Percentiles rank a stretch among this genome's conserved stretches.
Conservation (phyloP, 1,140 invertebrate species). For the Bicyclus anynana region DNA sequence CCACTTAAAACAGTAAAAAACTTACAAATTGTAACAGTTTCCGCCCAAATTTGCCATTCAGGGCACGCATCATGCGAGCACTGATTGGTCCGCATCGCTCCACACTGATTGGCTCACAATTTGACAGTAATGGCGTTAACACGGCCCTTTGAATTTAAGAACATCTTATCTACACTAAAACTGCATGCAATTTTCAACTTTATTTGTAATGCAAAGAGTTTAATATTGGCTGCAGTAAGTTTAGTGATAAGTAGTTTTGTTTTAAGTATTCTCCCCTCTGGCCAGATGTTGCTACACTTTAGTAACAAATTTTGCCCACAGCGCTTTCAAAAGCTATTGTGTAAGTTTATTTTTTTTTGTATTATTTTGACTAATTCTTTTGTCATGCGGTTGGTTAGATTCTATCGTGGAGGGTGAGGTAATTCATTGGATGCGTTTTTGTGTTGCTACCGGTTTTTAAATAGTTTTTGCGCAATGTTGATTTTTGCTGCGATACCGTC, state of each 20-base stretch:
- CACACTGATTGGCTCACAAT: slow-evolving; percentile 67
- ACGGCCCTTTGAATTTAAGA: slow-evolving; percentile 21
- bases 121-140: slow-evolving; percentile 76
- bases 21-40: slow-evolving; percentile 63
- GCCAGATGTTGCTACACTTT: slow-evolving; percentile 74
- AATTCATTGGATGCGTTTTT: slow-evolving; percentile 65
- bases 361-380: slow-evolving; percentile 74
- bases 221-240: neutral
- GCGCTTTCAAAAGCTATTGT: slow-evolving; percentile 64
- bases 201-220: neutral
- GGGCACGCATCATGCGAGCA: slow-evolving; percentile 43
- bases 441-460: slow-evolving; percentile 58
- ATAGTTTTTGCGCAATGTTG: slow-evolving; percentile 42
- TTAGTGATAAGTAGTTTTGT: slow-evolving; percentile 11
- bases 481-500: slow-evolving; percentile 19
- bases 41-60: slow-evolving; percentile 67
- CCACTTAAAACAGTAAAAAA: slow-evolving; percentile 41
- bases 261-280: slow-evolving; percentile 39
- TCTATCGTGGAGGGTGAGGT: slow-evolving; percentile 58
- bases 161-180: slow-evolving; percentile 7
- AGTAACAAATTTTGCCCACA: slow-evolving; percentile 73
- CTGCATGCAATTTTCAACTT: slow-evolving; percentile 1
- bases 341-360: slow-evolving; percentile 64
- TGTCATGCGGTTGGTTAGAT: slow-evolving; percentile 73
- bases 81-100: slow-evolving; percentile 55